phyloP scores from a whole-genome alignment of 1,140 invertebrate species.

The Listronotus bonariensis region DNA sequence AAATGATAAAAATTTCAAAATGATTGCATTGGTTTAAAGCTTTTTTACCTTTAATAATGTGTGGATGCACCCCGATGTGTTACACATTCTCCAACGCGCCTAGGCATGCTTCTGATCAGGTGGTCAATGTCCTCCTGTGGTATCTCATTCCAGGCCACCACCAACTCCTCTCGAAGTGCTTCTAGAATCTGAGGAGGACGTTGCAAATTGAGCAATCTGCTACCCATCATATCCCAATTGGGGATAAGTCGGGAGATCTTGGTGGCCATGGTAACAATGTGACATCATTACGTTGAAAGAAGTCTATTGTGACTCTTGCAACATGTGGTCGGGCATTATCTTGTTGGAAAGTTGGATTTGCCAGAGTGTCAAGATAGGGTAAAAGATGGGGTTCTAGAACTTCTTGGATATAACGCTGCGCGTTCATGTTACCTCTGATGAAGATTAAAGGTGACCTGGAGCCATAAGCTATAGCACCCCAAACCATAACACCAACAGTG shows the following conservation, averaged over 20 bases:
- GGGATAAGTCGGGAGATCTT: slow-evolving; percentile 26
- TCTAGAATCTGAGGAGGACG: slow-evolving; percentile 17
- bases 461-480: slow-evolving; percentile 7
- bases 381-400: slow-evolving; percentile 27
- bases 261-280: slow-evolving; percentile 29
- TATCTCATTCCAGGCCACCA: neutral
- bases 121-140: slow-evolving; percentile 1
- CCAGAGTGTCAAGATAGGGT: slow-evolving; percentile 17
- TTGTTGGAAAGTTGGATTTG: slow-evolving; percentile 26
- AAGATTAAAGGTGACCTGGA: slow-evolving; percentile 23
- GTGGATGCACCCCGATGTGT: neutral
- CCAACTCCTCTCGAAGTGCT: neutral
- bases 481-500: slow-evolving; percentile 22
- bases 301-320: slow-evolving; percentile 7
- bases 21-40: neutral
- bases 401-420: slow-evolving; percentile 22
- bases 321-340: slow-evolving; percentile 26
- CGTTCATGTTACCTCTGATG: slow-evolving; percentile 25
- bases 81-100: neutral
- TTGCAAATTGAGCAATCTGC: neutral
- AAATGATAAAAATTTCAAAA: neutral
- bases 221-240: slow-evolving; percentile 27
- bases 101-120: neutral
- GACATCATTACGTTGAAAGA: neutral
- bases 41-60: neutral